Percentiles rank a stretch among this genome's conserved stretches.
These are phyloP conservation scores for Aethes cnicana DNA, from an alignment of 2,888 invertebrate genomes.

Conservation along the genomic window DNA sequence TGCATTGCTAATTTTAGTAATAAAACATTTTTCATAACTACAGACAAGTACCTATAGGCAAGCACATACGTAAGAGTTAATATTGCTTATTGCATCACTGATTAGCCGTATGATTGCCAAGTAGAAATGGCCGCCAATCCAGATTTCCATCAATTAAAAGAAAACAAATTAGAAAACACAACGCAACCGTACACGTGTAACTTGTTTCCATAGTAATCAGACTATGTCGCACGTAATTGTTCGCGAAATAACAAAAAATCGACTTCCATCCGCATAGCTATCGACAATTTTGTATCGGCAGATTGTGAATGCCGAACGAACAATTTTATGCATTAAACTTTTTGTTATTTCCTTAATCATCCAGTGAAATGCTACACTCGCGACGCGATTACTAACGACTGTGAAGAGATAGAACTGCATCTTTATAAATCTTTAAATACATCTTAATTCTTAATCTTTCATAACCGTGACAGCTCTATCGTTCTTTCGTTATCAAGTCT, in stretches of 20 bases:
- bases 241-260: slow-evolving; percentile 54
- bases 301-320: slow-evolving; percentile 21
- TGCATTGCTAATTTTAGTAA: too few species aligned
- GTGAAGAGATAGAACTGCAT: background rate
- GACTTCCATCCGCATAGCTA: slow-evolving; percentile 60
- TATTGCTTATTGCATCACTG: slow-evolving; percentile 10
- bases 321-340: slow-evolving; percentile 22
- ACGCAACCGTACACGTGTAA: slow-evolving; percentile 38
- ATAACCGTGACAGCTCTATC: background rate
- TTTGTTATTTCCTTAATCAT: slow-evolving; percentile 16
- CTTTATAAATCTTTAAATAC: background rate
- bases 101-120: background rate
- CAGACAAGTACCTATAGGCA: too few species aligned
- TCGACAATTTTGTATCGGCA: slow-evolving; percentile 33
- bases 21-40: too few species aligned
- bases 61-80: too few species aligned
- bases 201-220: slow-evolving; percentile 69
- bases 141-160: slow-evolving; percentile 36
- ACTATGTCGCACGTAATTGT: slow-evolving; percentile 71
- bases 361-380: background rate
- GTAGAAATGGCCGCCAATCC: slow-evolving; percentile 10
- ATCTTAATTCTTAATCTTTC: background rate
- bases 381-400: background rate
- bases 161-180: slow-evolving; percentile 36
- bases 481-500: slow-evolving; percentile 5